These are phyloP conservation scores for Nothura maculosa DNA, from an alignment of 2,797 vertebrate species.

Conservation along the genomic window DNA sequence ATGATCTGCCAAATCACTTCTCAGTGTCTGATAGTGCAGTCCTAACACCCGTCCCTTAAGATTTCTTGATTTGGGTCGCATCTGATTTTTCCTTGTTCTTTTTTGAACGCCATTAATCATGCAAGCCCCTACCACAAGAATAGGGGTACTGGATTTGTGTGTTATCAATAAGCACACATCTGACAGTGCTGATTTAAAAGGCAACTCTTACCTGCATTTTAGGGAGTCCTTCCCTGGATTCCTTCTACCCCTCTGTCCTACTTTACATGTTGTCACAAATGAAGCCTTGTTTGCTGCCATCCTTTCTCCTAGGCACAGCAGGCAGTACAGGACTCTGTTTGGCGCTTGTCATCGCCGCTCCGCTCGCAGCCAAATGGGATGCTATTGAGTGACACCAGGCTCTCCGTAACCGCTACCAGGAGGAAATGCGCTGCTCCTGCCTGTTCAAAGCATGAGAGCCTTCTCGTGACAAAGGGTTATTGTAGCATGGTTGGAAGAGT, in stretches of 20 bases:
- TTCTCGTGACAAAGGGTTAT: background rate
- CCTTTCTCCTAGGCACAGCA: background rate
- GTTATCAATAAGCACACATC: background rate
- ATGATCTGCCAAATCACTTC: background rate
- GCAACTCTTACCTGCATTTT: background rate
- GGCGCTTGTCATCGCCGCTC: background rate
- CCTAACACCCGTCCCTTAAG: background rate
- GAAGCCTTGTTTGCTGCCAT: background rate
- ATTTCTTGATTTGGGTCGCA: background rate
- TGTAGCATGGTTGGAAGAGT: background rate
- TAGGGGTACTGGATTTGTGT: background rate
- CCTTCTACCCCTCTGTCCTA: background rate
- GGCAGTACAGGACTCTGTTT: background rate
- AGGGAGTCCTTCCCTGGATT: background rate
- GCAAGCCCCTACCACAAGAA: background rate
- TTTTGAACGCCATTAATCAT: background rate
- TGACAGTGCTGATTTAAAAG: background rate
- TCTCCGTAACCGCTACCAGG: background rate
- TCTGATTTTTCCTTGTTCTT: background rate
- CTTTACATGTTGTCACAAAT: background rate
- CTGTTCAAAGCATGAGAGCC: background rate
- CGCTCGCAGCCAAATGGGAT: constrained; percentile 2
- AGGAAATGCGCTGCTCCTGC: background rate
- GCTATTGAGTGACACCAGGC: background rate
- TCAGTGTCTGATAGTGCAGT: background rate